Base-by-base conservation (phyloP, 2,888 invertebrate genomes). In the Reticulitermes lucifugus region DNA sequence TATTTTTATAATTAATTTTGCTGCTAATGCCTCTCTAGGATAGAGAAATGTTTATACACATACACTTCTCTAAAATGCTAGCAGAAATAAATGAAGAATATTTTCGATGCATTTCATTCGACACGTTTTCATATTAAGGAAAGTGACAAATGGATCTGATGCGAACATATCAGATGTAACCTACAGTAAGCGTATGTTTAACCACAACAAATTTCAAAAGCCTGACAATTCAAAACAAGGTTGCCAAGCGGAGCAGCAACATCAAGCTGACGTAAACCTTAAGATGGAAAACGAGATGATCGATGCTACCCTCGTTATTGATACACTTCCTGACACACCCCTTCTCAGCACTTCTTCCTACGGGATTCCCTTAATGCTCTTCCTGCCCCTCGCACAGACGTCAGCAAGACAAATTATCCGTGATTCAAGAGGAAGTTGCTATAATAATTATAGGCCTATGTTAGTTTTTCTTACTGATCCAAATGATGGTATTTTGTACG, bases 261-360 rank as follows among this genome's bases (percentile, higher is more conserved):
- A 14, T 55, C 14, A 18, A 0, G 55, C 55, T 55, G 55, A 55
- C 55, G 18, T 14, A 55, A 18, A 55, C 18, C 18, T 55, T 55
- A 55, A 55, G 55, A 55, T 55, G 18, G 55, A 55, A 55, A 46
- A 9, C 59, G 59, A 55, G 59, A 60, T 80, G 80, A 80, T 80
- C 59, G 80, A 80, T 80, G 80, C 60, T 60, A 80, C 80, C 9
- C 80, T 41, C 80, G 29, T 80, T 80, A 80, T 60, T 80, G 80
- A 80, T 80, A 80, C 80, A 80, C 60, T 80, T 80, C 80, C 80
- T 80, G 80, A 80, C 80, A 80, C 80, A 80, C 80, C 80, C 59
- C 80, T 60, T 59, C 41, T 59, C 73, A 73, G 73, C 73, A 73
- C 41, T 21, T 41, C 41, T 41, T 35, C 73, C 73, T 70, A 18